Evolutionary conservation across 1,140 invertebrate genomes (phyloP), one percentile per base, ranked within the genome.

Genomic region (Hypothenemus hampei): DNA sequence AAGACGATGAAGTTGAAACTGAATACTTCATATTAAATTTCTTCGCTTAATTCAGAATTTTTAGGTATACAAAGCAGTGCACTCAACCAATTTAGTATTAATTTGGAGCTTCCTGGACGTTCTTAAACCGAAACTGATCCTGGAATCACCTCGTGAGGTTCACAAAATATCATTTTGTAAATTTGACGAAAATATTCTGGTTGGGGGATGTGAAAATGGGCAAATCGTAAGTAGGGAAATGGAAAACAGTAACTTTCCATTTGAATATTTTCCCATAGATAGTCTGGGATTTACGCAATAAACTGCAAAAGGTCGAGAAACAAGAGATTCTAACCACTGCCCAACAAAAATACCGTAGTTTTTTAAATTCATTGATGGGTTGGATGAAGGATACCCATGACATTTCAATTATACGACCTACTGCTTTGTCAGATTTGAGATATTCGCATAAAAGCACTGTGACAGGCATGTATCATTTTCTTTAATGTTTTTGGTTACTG

Each of bases 91-190:
- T 70, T 75, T 78, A 7, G 81, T 86, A 6, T 71, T 87, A 35
- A 75, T 87, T 37, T 89, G 86, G 86, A 85, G 82, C 53, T 81
- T 86, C 61, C 73, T 77, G 6, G 84, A 89, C 58, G 78, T 76
- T 60, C 68, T 89, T 2, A 71, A 77, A 47, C 85, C 84, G 33
- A 86, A 85, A 75, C 67, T 89, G 47, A 77, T 83, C 59, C 74
- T 88, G 26, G 79, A 85, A 64, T 76, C 79, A 11, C 77, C 80
- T 0, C 73, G 81, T 26, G 82, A 85, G 73, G 78, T 86, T 0
- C 78, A 77, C 7, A 67, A 71, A 0, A 65, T 87, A 5, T 76
- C 79, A 1, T 84, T 86, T 67, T 86, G 82, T 66, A 83, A 83
- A 1, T 78, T 79, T 33, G 75, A 88, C 63, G 78, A 78, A 33